These are phyloP conservation scores for Nipponia nippon DNA, from an alignment of 2,113 vertebrate species.

Conservation along the genomic window DNA sequence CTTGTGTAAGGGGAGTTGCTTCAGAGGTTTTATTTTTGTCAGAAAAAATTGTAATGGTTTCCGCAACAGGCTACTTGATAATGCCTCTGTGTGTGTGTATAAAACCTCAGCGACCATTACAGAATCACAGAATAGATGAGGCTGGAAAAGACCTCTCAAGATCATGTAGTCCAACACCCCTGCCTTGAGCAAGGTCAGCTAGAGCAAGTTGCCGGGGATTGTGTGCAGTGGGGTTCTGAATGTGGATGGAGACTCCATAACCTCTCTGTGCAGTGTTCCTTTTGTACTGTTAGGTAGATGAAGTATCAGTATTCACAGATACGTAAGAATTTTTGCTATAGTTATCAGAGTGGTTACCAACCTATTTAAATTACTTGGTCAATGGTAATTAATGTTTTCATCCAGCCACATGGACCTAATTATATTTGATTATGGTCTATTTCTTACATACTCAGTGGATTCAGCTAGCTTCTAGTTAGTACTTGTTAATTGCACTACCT, in stretches of 20 bases:
- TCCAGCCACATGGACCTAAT: background rate
- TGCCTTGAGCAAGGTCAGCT: background rate
- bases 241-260: background rate
- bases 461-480: background rate
- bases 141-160: background rate
- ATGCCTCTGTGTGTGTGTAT: background rate
- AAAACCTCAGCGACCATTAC: background rate
- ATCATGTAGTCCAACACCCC: background rate
- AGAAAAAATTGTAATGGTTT: background rate
- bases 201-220: background rate
- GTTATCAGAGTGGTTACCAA: background rate
- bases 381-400: background rate
- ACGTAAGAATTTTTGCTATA: background rate
- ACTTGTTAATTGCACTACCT: background rate
- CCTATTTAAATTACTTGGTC: background rate
- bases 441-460: background rate
- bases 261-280: background rate
- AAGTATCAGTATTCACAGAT: background rate
- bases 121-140: background rate
- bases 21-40: background rate
- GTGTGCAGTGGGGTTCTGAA: background rate
- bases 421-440: background rate
- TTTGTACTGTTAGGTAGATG: background rate
- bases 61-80: background rate
- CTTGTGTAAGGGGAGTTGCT: fast-evolving